These are phyloP conservation scores for Orchesella cincta DNA, from an alignment of 1,140 invertebrate genomes.

Conservation along the genomic window DNA sequence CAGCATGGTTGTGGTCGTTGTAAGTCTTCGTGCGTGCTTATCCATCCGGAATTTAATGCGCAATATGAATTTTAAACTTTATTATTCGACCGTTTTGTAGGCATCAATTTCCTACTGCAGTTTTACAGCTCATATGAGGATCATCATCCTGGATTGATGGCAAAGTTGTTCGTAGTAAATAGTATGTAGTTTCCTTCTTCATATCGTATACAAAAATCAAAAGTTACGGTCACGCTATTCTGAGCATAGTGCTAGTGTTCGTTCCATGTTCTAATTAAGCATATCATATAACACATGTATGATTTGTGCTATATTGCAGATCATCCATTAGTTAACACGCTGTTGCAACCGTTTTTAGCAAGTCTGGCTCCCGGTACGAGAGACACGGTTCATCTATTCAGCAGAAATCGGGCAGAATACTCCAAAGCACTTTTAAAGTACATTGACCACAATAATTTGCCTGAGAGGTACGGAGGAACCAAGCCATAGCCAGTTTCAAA, in stretches of 20 bases:
- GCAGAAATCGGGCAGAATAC: not conserved
- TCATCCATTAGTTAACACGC: not conserved
- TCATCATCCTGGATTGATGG: not conserved
- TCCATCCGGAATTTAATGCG: not conserved
- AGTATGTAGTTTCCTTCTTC: too few species aligned
- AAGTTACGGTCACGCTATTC: too few species aligned
- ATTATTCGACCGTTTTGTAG: not conserved
- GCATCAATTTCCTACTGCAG: not conserved
- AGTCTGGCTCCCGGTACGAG: not conserved
- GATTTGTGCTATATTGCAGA: too few species aligned
- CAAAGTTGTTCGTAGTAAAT: not conserved
- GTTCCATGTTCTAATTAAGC: too few species aligned
- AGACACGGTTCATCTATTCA: not conserved
- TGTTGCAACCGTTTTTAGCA: not conserved
- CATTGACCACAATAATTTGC: not conserved
- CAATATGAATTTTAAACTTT: not conserved
- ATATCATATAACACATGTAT: too few species aligned
- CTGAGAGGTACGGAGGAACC: not conserved
- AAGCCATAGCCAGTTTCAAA: too few species aligned
- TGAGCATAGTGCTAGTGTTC: too few species aligned
- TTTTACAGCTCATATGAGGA: not conserved
- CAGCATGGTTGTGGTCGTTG: not conserved
- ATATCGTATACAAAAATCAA: too few species aligned
- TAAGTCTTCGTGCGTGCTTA: not conserved
- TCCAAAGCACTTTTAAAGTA: not conserved